Evolutionary conservation across 2,888 invertebrate species (phyloP).

Genomic region (Nysson spinosus): DNA sequence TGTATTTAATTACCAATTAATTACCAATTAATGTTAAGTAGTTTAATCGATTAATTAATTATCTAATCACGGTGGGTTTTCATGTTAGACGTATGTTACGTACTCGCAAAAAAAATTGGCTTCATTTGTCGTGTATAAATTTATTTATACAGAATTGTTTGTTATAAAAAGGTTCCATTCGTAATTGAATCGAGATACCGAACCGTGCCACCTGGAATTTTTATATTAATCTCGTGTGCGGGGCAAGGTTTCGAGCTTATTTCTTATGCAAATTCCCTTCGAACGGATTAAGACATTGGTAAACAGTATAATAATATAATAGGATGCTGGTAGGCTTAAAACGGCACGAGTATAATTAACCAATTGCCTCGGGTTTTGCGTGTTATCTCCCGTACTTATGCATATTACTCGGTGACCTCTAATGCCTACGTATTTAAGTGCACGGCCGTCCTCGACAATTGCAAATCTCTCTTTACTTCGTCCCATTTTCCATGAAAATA

Average conservation of each 20-base stretch:
- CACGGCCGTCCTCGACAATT: background rate
- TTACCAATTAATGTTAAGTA: too few species aligned
- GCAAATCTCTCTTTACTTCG: slow-evolving; percentile 2
- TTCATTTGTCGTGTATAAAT: background rate
- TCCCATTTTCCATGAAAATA: too few species aligned
- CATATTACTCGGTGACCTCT: background rate
- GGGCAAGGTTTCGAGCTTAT: slow-evolving; percentile 8
- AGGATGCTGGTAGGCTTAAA: slow-evolving; percentile 7
- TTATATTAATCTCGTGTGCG: background rate
- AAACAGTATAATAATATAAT: slow-evolving; percentile 37
- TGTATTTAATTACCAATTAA: too few species aligned
- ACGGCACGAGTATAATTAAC: slow-evolving; percentile 28
- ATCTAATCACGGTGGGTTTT: too few species aligned
- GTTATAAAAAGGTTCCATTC: background rate
- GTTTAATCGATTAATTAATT: too few species aligned
- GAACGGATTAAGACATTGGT: slow-evolving; percentile 13
- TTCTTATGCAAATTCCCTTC: slow-evolving; percentile 17
- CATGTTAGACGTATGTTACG: too few species aligned
- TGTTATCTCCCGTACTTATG: slow-evolving; percentile 8
- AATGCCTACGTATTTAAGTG: background rate
- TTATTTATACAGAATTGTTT: background rate
- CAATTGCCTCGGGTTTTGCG: slow-evolving; percentile 22
- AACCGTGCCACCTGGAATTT: background rate
- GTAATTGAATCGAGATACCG: too few species aligned
- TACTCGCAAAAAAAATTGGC: too few species aligned